Conservation (phyloP, 2,113 vertebrate genomes). For the Collichthys lucidus region DNA sequence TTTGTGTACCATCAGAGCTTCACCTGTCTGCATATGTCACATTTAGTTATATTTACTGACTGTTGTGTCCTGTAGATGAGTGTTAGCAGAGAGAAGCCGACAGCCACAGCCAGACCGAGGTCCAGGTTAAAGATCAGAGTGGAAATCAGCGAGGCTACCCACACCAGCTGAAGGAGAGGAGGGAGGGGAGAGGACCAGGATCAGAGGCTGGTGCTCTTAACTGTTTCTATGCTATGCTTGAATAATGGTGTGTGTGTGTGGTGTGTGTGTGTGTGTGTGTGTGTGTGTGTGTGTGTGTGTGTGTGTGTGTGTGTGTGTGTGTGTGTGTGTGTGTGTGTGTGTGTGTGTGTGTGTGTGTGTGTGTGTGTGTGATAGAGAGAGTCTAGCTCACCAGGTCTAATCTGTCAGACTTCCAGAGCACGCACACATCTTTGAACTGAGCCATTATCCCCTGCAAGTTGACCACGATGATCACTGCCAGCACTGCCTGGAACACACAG, state of each 20-base stretch:
- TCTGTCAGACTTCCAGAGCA: slow-evolving; percentile 91
- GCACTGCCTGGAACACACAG: slow-evolving; percentile 85
- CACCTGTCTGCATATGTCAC: background rate
- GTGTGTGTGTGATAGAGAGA: background rate
- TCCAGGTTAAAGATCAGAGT: slow-evolving; percentile 89
- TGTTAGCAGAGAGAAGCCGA: slow-evolving; percentile 86
- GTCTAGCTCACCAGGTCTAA: slow-evolving; percentile 86
- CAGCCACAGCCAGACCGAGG: slow-evolving; percentile 84
- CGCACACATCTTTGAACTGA: slow-evolving; percentile 87
- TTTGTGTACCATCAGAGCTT: background rate
- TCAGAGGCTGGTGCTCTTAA: background rate
- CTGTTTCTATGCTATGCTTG: background rate
- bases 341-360: background rate
- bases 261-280: too few relatives aligned
- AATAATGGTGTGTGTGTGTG: background rate
- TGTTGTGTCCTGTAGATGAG: slow-evolving; percentile 90
- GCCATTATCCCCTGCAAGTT: slow-evolving; percentile 91
- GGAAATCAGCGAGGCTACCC: slow-evolving; percentile 87
- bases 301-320: background rate
- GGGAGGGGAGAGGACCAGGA: background rate
- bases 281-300: background rate
- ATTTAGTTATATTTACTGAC: slow-evolving; percentile 76
- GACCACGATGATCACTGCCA: slow-evolving; percentile 91
- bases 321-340: background rate
- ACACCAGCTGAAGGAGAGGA: slow-evolving; percentile 83